Conservation (phyloP, 1,140 invertebrate genomes). For the Neodiprion pinetum region DNA sequence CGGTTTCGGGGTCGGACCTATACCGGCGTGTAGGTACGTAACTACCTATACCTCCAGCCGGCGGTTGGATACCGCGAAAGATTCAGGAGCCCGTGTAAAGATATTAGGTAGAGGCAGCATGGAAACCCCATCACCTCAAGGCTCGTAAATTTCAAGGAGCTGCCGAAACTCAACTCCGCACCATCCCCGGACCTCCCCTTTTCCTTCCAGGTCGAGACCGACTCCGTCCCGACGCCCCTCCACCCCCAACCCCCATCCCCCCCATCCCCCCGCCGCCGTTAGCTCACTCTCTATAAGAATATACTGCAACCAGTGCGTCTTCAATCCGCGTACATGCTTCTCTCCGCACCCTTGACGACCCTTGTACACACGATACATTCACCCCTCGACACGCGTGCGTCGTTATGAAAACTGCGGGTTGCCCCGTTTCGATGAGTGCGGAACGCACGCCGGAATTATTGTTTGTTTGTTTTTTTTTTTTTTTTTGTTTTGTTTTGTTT, state of each 20-base stretch:
- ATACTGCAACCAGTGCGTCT: conserved; percentile 43
- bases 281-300: conserved; percentile 47
- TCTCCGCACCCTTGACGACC: conserved; percentile 8
- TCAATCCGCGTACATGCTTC: conserved; percentile 33
- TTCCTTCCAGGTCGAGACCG: conserved; percentile 10
- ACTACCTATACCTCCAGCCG: background rate
- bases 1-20: background rate
- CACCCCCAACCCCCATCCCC: conserved; percentile 18
- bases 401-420: background rate
- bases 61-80: conserved; percentile 23
- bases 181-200: conserved; percentile 17
- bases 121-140: conserved; percentile 54
- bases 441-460: too few relatives aligned
- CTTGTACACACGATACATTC: background rate
- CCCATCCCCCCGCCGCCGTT: conserved; percentile 22
- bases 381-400: background rate
- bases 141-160: conserved; percentile 53
- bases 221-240: conserved; percentile 18
- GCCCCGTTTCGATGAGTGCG: too few relatives aligned
- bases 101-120: conserved; percentile 54
- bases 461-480: too few relatives aligned
- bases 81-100: conserved; percentile 43
- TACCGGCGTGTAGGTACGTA: background rate
- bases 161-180: conserved; percentile 46
- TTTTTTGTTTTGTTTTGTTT: too few relatives aligned